Evolutionary conservation across 2,113 vertebrate genomes (phyloP).

Genomic region (Glaucidium brasilianum): DNA sequence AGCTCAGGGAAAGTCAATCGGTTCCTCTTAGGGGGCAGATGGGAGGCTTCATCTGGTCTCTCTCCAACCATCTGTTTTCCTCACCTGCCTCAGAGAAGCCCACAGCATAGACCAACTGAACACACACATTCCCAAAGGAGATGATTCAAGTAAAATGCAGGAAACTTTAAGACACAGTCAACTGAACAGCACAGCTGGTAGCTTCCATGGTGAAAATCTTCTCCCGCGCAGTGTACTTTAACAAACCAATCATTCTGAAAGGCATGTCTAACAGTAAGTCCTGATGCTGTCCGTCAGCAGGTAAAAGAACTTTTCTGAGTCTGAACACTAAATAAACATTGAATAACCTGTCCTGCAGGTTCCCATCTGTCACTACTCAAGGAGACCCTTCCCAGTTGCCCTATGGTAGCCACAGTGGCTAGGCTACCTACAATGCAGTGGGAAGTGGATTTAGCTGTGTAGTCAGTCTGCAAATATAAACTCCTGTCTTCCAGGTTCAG

Average conservation of each 20-base stretch:
- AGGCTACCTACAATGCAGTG: background rate
- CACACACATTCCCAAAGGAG: background rate
- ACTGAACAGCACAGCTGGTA: background rate
- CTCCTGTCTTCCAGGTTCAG: background rate
- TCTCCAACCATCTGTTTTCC: background rate
- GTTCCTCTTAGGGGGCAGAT: background rate
- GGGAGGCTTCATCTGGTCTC: background rate
- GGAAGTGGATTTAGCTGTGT: background rate
- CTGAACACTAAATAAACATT: background rate
- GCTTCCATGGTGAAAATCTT: background rate
- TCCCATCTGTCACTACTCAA: background rate
- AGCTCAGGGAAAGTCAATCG: background rate
- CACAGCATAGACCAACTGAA: background rate
- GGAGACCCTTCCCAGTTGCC: background rate
- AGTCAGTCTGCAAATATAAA: background rate
- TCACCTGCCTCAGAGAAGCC: background rate
- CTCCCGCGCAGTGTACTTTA: rapidly evolving
- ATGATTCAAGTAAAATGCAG: background rate
- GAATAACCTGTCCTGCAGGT: background rate
- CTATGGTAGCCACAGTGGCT: background rate
- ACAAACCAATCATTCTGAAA: background rate
- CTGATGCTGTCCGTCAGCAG: background rate
- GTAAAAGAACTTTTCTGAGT: background rate
- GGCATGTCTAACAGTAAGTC: background rate
- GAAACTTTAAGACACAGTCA: background rate